Conservation (phyloP, 2,888 invertebrate genomes). For the Drosophila kokeensis region DNA sequence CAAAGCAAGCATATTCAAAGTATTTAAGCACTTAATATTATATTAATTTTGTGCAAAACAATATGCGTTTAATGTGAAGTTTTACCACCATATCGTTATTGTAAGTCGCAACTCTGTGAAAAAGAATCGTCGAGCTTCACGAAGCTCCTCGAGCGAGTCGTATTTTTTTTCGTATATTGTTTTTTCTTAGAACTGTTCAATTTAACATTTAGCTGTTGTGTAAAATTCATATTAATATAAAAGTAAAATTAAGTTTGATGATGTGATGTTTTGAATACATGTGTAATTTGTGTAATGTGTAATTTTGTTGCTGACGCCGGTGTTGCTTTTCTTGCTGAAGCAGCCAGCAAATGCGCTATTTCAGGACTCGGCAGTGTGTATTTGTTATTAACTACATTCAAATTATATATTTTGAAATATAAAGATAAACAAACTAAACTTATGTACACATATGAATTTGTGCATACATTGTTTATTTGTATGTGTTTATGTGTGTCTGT, state of each 20-base stretch:
- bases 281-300: no score
- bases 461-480: neutral
- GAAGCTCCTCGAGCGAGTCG: neutral
- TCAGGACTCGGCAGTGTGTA: neutral
- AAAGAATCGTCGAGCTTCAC: neutral
- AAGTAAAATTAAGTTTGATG: neutral
- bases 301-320: neutral
- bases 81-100: neutral
- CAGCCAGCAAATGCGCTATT: neutral
- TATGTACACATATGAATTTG: neutral
- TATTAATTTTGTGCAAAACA: neutral
- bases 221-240: neutral
- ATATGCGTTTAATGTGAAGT: neutral
- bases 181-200: neutral
- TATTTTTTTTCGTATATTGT: neutral
- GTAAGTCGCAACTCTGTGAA: neutral
- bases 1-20: neutral
- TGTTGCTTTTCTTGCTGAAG: neutral
- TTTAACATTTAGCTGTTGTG: neutral
- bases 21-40: neutral
- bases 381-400: neutral
- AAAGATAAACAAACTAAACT: neutral
- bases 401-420: neutral
- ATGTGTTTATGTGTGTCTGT: neutral
- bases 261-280: neutral